Conservation (phyloP, 2,888 invertebrate genomes). For the Sesia bembeciformis region DNA sequence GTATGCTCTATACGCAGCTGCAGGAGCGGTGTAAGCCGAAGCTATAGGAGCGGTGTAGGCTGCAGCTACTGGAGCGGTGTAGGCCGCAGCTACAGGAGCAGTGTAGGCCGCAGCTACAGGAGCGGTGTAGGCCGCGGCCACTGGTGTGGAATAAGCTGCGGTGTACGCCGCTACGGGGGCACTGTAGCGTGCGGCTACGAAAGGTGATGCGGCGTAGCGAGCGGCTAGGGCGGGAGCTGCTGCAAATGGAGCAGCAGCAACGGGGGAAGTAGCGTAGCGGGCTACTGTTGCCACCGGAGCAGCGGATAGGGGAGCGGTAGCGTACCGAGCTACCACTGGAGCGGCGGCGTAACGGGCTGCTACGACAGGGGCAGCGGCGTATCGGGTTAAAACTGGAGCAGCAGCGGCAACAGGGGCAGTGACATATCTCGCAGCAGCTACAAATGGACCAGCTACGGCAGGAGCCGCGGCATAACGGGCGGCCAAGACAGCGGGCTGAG, state of each 20-base stretch:
- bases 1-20: slow-evolving; percentile 19
- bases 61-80: slow-evolving; percentile 11
- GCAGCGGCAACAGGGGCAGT: slow-evolving; percentile 23
- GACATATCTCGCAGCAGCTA: slow-evolving; percentile 21
- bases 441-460: slow-evolving; percentile 55
- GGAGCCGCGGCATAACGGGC: slow-evolving; percentile 20
- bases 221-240: slow-evolving; percentile 14
- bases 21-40: slow-evolving; percentile 43
- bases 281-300: slow-evolving; percentile 5
- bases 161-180: slow-evolving; percentile 23
- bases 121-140: slow-evolving; percentile 18
- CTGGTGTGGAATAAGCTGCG: slow-evolving; percentile 26
- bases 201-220: slow-evolving; percentile 21
- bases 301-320: slow-evolving; percentile 10
- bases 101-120: slow-evolving; percentile 17
- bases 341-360: slow-evolving; percentile 13
- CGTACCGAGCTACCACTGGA: slow-evolving; percentile 10
- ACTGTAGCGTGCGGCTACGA: slow-evolving; percentile 19
- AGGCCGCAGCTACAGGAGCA: slow-evolving; percentile 12
- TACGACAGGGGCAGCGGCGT: slow-evolving; percentile 18
- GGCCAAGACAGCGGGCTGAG: slow-evolving; percentile 11
- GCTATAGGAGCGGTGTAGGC: slow-evolving; percentile 19
- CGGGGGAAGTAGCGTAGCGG: slow-evolving; percentile 7
- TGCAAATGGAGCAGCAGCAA: slow-evolving; percentile 11
- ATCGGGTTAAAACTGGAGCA: slow-evolving; percentile 23